A percentile compares a stretch with the other conserved stretches of the same genome.
These are phyloP conservation scores for Torymus texanus DNA, from an alignment of 2,888 invertebrate genomes.

Conservation along the genomic window DNA sequence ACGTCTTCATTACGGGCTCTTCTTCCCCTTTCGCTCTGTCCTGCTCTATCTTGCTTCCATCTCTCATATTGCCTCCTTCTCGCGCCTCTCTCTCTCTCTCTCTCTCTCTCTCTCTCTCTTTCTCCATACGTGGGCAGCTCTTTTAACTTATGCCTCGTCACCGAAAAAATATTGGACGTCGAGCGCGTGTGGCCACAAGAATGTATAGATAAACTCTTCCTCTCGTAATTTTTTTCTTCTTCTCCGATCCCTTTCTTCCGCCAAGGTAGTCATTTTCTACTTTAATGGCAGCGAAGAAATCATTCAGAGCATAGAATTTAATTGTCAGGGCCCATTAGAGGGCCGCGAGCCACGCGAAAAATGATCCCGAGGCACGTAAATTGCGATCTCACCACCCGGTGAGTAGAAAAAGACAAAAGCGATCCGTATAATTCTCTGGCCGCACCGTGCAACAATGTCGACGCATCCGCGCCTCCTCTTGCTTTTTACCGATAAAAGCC, in stretches of 20 bases:
- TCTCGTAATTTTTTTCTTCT: background rate
- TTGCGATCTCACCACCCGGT: slow-evolving; percentile 41
- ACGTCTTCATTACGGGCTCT: slow-evolving; percentile 73
- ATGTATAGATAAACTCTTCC: slow-evolving; percentile 16
- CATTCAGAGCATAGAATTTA: slow-evolving; percentile 27
- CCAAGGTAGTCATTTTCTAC: slow-evolving; percentile 27
- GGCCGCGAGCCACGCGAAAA: slow-evolving; percentile 45
- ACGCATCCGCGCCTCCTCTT: background rate
- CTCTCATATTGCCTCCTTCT: slow-evolving; percentile 52
- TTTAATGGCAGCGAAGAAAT: slow-evolving; percentile 30
- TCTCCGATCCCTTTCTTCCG: background rate
- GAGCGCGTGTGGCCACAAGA: slow-evolving; percentile 17
- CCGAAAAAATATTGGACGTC: slow-evolving; percentile 45
- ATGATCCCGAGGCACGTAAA: slow-evolving; percentile 42
- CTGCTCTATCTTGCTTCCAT: slow-evolving; percentile 42
- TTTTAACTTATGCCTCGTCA: slow-evolving; percentile 44
- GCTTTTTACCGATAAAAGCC: background rate
- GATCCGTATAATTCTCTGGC: background rate
- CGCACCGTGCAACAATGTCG: background rate
- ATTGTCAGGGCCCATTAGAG: slow-evolving; percentile 26
- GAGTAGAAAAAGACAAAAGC: slow-evolving; percentile 11
- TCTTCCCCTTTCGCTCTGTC: slow-evolving; percentile 25
- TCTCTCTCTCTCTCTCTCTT: slow-evolving; percentile 29
- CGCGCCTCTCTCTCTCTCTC: slow-evolving; percentile 55
- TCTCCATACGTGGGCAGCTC: background rate